Conservation (phyloP, 2,797 vertebrate species). For the Microtus agrestis region DNA sequence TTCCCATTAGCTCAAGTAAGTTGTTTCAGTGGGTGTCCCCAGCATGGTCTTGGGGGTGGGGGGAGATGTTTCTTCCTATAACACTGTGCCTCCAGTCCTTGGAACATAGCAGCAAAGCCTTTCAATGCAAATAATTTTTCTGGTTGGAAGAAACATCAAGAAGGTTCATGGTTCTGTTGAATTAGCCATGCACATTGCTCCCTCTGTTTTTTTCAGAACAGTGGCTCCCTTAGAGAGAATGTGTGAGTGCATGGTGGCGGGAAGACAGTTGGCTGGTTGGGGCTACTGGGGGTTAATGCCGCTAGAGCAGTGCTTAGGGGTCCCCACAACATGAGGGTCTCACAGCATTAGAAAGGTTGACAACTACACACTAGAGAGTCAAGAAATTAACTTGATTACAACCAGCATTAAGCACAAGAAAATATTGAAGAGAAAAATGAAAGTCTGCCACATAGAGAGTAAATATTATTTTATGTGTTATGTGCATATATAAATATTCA, state of each 20-base stretch:
- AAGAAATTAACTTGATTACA: not conserved
- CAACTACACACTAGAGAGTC: not conserved
- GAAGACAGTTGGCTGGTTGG: not conserved
- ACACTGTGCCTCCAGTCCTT: not conserved
- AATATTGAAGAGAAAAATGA: not conserved
- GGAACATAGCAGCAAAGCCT: slow-evolving; percentile 1
- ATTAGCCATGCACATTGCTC: not conserved
- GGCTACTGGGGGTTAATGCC: not conserved
- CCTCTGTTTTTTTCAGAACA: not conserved
- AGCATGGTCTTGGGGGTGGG: too few relatives aligned
- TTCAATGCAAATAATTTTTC: not conserved
- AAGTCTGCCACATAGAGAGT: not conserved
- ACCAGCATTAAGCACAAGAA: not conserved
- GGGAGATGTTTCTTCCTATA: not conserved
- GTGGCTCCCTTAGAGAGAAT: not conserved
- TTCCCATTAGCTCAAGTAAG: too few relatives aligned
- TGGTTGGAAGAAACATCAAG: slow-evolving; percentile 7
- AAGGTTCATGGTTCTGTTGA: not conserved
- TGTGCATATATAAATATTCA: not conserved
- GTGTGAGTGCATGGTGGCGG: too few relatives aligned
- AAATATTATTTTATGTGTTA: slow-evolving; percentile 25
- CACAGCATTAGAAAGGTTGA: not conserved
- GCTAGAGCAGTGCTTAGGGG: not conserved
- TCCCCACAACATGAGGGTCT: not conserved
- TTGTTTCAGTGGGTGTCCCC: too few relatives aligned